These are phyloP conservation scores for Candoia aspera DNA, from an alignment of 2,113 vertebrate genomes.

Conservation along the genomic window DNA sequence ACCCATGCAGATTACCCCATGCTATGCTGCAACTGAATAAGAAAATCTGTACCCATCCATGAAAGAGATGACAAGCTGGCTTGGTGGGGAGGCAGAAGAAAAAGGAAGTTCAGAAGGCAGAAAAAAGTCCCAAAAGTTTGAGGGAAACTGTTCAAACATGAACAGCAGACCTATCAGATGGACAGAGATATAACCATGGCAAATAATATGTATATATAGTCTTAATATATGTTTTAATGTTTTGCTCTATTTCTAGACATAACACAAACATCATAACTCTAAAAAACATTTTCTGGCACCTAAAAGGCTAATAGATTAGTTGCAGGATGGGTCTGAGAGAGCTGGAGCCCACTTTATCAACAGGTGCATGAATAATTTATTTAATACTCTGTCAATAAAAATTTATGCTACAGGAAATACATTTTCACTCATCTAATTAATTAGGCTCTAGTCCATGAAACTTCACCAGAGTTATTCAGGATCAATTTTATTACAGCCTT, in stretches of 20 bases:
- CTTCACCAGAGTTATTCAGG: background rate
- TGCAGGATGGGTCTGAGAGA: too few relatives aligned
- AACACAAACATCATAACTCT: background rate
- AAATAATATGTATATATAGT: background rate
- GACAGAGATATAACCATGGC: background rate
- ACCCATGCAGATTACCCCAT: too few relatives aligned
- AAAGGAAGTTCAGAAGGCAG: background rate
- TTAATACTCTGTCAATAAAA: background rate
- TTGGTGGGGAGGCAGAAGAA: background rate
- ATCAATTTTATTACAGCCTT: too few relatives aligned
- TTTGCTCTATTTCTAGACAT: background rate
- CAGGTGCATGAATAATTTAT: background rate
- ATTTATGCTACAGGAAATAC: background rate
- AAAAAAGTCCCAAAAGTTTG: background rate
- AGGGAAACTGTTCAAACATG: background rate
- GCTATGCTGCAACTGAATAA: background rate
- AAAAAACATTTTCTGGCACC: background rate
- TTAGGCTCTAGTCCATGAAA: background rate
- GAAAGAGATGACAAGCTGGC: background rate
- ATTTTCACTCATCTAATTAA: background rate
- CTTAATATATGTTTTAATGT: background rate
- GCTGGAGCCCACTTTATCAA: background rate
- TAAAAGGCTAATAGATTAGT: background rate
- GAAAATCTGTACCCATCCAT: too few relatives aligned
- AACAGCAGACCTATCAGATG: background rate